Conservation (phyloP, 2,888 invertebrate species). For the Leptura quadrifasciata region DNA sequence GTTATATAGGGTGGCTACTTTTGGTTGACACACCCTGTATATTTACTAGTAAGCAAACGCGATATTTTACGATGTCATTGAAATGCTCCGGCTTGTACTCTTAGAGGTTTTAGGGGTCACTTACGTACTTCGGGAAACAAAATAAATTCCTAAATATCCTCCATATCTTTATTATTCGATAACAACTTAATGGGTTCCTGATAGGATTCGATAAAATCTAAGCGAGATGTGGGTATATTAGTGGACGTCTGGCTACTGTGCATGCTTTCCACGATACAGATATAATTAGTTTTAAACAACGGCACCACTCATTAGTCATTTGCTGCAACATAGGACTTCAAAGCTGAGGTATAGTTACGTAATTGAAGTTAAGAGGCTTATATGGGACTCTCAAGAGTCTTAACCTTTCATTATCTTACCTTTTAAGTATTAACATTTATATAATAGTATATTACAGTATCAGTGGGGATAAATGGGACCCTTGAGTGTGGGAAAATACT, state of each 20-base stretch:
- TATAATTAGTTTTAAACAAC: constrained; percentile 10
- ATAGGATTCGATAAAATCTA: constrained; percentile 12
- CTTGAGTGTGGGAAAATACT: neutral
- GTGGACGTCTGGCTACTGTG: neutral
- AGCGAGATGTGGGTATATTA: constrained; percentile 20
- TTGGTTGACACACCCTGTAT: no score
- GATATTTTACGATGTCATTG: no score
- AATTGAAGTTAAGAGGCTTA: constrained; percentile 8
- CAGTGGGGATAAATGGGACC: neutral
- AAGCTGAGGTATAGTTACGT: neutral
- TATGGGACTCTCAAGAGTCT: neutral
- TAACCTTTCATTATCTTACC: neutral
- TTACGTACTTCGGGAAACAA: neutral
- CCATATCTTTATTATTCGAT: neutral
- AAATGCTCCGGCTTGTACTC: no score
- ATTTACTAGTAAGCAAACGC: no score
- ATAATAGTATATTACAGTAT: neutral
- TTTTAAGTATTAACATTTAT: neutral
- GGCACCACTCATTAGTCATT: neutral
- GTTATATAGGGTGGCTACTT: no score
- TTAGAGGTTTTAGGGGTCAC: neutral
- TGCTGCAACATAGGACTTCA: neutral
- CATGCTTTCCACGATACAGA: neutral
- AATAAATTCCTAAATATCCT: neutral
- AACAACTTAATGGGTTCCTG: constrained; percentile 4